phyloP scores from a whole-genome alignment of 1,140 invertebrate genomes.

The Polypedilum pembai region DNA sequence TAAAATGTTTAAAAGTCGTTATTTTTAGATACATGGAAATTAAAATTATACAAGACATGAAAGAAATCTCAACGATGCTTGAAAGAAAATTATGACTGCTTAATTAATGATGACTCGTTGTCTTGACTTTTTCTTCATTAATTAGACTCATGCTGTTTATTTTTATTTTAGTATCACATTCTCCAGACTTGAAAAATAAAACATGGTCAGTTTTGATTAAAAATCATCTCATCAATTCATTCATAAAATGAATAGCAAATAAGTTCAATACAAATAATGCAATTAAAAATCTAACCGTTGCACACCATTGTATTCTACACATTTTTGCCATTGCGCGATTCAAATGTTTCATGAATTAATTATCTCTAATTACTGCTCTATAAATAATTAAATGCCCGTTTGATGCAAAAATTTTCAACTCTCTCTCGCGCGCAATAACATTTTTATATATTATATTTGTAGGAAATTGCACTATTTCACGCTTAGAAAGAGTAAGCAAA shows the following conservation, averaged over 20 bases:
- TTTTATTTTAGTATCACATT: neutral
- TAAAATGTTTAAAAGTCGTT: too few relatives aligned
- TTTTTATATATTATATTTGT: too few relatives aligned
- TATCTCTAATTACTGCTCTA: constrained; percentile 13
- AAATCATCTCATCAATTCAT: neutral
- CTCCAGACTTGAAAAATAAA: neutral
- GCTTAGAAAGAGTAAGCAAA: too few relatives aligned
- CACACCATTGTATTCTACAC: neutral
- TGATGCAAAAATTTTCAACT: neutral
- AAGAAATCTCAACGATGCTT: neutral
- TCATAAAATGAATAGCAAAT: neutral
- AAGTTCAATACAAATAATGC: constrained; percentile 8
- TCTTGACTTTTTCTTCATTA: neutral
- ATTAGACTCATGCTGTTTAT: neutral
- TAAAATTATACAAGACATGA: neutral
- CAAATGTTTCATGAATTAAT: constrained; percentile 12
- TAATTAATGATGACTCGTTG: constrained; percentile 18
- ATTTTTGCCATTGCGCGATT: neutral
- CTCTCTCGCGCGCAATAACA: neutral
- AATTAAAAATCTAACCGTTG: neutral
- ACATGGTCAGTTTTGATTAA: neutral
- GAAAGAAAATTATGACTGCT: constrained; percentile 7
- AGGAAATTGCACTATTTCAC: too few relatives aligned
- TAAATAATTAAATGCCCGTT: constrained; percentile 18
- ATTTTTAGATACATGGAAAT: neutral